Evolutionary conservation across 2,888 invertebrate species (phyloP).

Genomic region (Lapara coniferarum): DNA sequence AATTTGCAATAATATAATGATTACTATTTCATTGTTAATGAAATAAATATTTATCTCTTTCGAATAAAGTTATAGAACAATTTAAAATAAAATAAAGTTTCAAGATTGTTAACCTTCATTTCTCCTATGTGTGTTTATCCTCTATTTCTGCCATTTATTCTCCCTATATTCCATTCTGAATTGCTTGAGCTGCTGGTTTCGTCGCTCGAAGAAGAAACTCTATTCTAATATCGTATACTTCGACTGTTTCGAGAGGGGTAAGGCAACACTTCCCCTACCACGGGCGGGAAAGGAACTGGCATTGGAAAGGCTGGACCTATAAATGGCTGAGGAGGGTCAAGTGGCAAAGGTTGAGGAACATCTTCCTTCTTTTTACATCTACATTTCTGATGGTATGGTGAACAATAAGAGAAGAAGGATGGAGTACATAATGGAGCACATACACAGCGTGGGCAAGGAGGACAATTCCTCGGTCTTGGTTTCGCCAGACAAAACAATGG

Average conservation of each 20-base stretch:
- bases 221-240: neutral
- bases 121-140: no score
- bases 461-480: constrained; percentile 48
- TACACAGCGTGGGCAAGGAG: constrained; percentile 60
- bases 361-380: no score
- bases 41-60: no score
- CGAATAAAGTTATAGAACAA: no score
- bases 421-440: constrained; percentile 58
- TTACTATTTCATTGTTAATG: no score
- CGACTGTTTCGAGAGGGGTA: neutral
- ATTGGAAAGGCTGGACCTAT: constrained; percentile 37
- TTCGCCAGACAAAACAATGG: constrained; percentile 39
- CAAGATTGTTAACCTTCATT: no score
- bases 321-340: constrained; percentile 39
- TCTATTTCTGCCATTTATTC: no score
- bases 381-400: no score
- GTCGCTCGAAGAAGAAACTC: neutral
- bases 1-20: no score
- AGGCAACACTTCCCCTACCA: neutral
- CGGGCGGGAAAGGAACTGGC: constrained; percentile 35
- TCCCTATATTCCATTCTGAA: neutral
- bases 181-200: constrained; percentile 19
- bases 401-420: no score
- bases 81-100: no score
- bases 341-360: constrained; percentile 31